Evolutionary conservation across 1,140 invertebrate species (phyloP).

Genomic region (Lepidurus apus): DNA sequence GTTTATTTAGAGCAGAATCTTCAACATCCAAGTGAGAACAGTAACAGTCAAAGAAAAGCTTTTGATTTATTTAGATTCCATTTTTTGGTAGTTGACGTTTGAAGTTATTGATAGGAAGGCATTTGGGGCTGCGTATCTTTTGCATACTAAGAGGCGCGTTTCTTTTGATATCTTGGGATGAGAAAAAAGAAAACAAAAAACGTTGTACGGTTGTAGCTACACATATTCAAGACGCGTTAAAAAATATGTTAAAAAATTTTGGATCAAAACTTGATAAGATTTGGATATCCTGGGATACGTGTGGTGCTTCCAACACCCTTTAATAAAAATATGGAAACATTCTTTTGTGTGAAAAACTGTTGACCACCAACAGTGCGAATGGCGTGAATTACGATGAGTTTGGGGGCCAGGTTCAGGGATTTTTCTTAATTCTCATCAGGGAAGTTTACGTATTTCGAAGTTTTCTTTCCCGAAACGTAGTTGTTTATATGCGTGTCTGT

Average conservation of each 20-base stretch:
- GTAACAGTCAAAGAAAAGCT: no score
- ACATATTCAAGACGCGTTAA: background rate
- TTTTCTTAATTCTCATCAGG: constrained; percentile 4
- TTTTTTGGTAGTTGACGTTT: background rate
- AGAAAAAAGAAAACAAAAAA: background rate
- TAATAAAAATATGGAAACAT: background rate
- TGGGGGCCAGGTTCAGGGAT: background rate
- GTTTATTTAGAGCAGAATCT: background rate
- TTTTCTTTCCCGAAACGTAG: background rate
- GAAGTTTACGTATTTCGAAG: background rate
- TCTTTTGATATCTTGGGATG: no score
- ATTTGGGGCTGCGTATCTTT: background rate
- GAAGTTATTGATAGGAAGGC: background rate
- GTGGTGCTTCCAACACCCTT: background rate
- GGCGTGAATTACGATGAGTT: constrained; percentile 6
- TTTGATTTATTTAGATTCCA: no score
- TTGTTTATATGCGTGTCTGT: background rate
- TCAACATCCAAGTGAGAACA: background rate
- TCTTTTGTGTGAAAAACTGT: background rate
- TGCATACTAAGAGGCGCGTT: no score
- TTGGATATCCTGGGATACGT: background rate
- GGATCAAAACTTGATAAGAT: background rate
- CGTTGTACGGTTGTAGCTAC: background rate
- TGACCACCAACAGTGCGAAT: background rate
- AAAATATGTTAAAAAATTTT: background rate